Evolutionary conservation across 2,888 invertebrate genomes (phyloP).

Genomic region (Timema cristinae): DNA sequence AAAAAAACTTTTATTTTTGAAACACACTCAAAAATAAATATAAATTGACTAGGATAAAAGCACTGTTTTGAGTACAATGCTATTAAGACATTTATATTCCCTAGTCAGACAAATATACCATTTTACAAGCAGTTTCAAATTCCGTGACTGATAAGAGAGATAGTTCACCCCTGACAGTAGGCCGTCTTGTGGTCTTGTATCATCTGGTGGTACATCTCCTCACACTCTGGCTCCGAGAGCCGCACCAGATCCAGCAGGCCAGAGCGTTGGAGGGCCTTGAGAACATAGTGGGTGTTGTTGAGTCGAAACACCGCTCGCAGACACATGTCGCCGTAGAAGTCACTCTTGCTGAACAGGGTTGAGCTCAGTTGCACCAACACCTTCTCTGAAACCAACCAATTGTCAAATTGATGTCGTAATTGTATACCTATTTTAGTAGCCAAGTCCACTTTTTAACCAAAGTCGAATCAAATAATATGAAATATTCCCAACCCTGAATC

Average conservation of each 20-base stretch:
- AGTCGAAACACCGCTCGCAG: slow-evolving; percentile 85
- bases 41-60: no score
- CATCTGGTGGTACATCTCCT: slow-evolving; percentile 80
- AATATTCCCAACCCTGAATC: no score
- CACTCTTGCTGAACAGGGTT: slow-evolving; percentile 85
- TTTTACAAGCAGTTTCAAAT: no score
- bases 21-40: no score
- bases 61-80: no score
- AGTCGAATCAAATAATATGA: no score
- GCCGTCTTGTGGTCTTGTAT: slow-evolving; percentile 77
- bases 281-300: slow-evolving; percentile 91
- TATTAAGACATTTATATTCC: no score
- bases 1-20: no score
- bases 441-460: no score
- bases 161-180: slow-evolving; percentile 59
- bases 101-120: no score
- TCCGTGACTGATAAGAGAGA: background rate
- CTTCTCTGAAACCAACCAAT: slow-evolving; percentile 59
- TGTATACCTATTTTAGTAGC: no score
- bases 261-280: slow-evolving; percentile 86
- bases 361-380: slow-evolving; percentile 86
- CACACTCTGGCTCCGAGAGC: slow-evolving; percentile 80
- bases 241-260: slow-evolving; percentile 76
- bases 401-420: no score
- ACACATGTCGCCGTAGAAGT: slow-evolving; percentile 82